Percentiles rank a stretch among this genome's conserved stretches.
These are phyloP conservation scores for Passer domesticus DNA, from an alignment of 2,113 vertebrate species.

Conservation along the genomic window DNA sequence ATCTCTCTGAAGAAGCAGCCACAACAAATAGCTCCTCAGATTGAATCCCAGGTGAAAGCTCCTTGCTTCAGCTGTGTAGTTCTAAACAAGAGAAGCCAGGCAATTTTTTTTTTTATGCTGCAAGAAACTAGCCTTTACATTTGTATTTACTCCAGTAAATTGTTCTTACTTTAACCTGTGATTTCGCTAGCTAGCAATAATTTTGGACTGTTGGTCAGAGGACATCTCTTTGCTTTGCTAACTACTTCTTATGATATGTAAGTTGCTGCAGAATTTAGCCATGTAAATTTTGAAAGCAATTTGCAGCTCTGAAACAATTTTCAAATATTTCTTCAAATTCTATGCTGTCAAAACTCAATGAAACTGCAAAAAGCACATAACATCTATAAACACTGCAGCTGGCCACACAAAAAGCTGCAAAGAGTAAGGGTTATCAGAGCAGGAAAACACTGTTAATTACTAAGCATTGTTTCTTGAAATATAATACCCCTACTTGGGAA, in stretches of 20 bases:
- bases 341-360: conserved; percentile 1
- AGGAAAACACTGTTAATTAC: conserved; percentile 3
- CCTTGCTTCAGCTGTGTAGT: background rate
- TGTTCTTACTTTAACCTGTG: background rate
- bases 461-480: background rate
- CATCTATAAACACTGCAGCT: background rate
- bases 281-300: background rate
- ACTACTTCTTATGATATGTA: background rate
- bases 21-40: background rate
- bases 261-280: background rate
- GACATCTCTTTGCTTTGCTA: background rate
- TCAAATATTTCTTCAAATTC: background rate
- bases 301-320: background rate
- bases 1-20: background rate
- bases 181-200: background rate
- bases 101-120: background rate
- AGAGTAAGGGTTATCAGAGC: background rate
- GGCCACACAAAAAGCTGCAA: background rate
- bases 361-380: background rate
- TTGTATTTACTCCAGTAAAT: background rate
- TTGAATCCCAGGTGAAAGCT: background rate
- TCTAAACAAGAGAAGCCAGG: background rate
- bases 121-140: background rate
- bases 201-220: background rate
- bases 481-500: background rate